phyloP scores from a whole-genome alignment of 2,113 vertebrate genomes.

The Echinops telfairi region DNA sequence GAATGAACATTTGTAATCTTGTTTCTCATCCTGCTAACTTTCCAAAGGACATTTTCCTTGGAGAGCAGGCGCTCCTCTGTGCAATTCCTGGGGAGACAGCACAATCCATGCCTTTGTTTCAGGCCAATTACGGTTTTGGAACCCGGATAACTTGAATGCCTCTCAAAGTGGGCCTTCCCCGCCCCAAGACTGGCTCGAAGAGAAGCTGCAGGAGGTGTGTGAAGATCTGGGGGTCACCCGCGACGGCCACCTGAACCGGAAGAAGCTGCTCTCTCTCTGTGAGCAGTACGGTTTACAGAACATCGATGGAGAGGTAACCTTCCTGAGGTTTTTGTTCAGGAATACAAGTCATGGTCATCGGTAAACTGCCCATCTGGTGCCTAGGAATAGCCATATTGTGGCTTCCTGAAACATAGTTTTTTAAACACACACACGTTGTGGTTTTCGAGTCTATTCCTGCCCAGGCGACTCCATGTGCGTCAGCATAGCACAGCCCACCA shows the following conservation, averaged over 20 bases:
- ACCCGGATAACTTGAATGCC: constrained; percentile 93
- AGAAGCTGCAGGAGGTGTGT: constrained; percentile 91
- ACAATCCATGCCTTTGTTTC: background rate
- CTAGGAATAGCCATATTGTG: background rate
- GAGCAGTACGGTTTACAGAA: constrained; percentile 89
- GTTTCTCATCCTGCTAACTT: constrained; percentile 20
- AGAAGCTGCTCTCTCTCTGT: constrained; percentile 91
- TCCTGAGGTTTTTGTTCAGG: accelerated
- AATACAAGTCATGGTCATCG: background rate
- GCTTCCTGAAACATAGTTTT: background rate
- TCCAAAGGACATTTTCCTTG: background rate
- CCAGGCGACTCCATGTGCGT: background rate
- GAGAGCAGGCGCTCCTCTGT: background rate
- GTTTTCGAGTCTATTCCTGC: background rate
- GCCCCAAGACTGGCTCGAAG: constrained; percentile 89
- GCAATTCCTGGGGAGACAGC: background rate
- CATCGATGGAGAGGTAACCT: constrained; percentile 79
- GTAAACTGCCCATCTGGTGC: background rate
- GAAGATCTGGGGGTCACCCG: constrained; percentile 90
- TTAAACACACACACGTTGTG: too few species aligned
- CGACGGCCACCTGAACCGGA: constrained; percentile 89
- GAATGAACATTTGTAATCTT: background rate
- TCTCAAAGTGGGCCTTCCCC: constrained; percentile 83
- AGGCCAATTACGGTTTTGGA: constrained; percentile 98
- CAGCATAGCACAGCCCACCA: background rate